These are phyloP conservation scores for Copidosoma aretas DNA, from an alignment of 2,888 invertebrate species.

Conservation along the genomic window DNA sequence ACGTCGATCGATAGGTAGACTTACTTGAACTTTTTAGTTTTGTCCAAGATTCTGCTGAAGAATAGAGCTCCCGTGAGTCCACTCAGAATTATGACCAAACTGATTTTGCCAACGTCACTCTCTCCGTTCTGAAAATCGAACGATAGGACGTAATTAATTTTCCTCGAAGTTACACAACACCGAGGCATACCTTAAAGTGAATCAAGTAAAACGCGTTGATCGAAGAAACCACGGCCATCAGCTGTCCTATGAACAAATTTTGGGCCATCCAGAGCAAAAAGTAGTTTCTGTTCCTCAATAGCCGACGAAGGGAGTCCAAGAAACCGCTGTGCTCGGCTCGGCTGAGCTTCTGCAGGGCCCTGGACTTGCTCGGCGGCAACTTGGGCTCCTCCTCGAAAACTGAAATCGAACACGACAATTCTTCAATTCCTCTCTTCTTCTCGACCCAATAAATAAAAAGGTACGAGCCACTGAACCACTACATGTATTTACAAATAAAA, in stretches of 20 bases:
- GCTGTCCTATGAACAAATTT: neutral
- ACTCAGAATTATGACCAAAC: neutral
- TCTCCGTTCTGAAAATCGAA: neutral
- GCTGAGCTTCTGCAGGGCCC: constrained; percentile 37
- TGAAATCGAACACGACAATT: constrained; percentile 5
- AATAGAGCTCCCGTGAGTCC: neutral
- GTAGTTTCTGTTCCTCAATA: constrained; percentile 64
- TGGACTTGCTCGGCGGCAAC: constrained; percentile 40
- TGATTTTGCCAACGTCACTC: neutral
- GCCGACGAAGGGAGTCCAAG: constrained; percentile 57
- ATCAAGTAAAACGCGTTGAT: neutral
- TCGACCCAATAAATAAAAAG: neutral
- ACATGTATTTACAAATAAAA: constrained; percentile 40
- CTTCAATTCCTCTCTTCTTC: neutral
- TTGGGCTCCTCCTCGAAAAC: constrained; percentile 43
- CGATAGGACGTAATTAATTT: neutral
- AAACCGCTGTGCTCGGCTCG: constrained; percentile 26
- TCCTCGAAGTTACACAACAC: neutral
- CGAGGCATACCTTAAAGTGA: neutral
- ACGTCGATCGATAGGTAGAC: neutral
- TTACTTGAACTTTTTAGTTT: neutral
- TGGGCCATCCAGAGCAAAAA: constrained; percentile 67
- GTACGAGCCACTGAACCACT: too few species aligned
- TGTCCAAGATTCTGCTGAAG: neutral
- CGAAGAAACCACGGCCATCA: neutral